Conservation (phyloP, 1,140 invertebrate species). For the Calephelis nemesis region DNA sequence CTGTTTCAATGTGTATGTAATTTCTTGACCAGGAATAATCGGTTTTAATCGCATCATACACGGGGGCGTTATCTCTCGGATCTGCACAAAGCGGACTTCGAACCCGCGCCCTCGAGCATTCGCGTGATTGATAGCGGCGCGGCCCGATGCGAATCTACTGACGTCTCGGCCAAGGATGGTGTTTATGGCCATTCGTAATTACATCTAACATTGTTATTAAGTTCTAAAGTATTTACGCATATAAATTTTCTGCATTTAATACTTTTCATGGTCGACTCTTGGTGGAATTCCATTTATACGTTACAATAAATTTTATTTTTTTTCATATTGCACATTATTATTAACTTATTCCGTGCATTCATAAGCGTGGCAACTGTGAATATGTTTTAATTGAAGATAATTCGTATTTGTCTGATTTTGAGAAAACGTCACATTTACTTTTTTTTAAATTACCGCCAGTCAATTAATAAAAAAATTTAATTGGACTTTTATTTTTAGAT, state of each 20-base stretch:
- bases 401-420: no score
- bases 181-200: slow-evolving; percentile 13
- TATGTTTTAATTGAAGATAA: no score
- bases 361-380: no score
- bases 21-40: slow-evolving; percentile 18
- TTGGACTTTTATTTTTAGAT: no score
- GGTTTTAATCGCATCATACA: slow-evolving; percentile 31
- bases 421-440: no score
- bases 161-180: slow-evolving; percentile 26
- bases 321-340: no score
- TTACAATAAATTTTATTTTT: no score
- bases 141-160: slow-evolving; percentile 28
- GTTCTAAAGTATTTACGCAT: not conserved
- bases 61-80: slow-evolving; percentile 33
- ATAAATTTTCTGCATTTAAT: not conserved
- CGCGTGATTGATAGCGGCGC: slow-evolving; percentile 32
- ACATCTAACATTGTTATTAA: slow-evolving; percentile 9
- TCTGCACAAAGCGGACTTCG: slow-evolving; percentile 28
- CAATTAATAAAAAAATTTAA: no score
- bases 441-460: no score
- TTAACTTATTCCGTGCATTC: no score
- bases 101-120: slow-evolving; percentile 35
- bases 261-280: no score
- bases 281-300: no score
- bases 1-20: not conserved